These are phyloP conservation scores for Acanthochromis polyacanthus DNA, from an alignment of 2,113 vertebrate species.

Conservation along the genomic window DNA sequence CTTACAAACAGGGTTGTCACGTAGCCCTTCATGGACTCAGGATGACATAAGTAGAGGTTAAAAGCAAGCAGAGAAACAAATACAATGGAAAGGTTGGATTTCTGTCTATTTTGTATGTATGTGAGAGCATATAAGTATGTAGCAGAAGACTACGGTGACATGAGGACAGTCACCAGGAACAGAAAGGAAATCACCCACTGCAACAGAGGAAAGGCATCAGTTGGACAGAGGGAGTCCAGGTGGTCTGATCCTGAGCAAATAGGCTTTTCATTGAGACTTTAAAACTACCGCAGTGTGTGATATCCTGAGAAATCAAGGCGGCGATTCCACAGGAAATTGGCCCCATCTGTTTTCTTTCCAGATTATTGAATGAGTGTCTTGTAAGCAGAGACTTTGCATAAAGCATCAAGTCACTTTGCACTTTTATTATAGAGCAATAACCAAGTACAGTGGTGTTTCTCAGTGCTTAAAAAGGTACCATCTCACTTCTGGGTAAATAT, in stretches of 20 bases:
- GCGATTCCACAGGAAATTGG: conserved; percentile 39
- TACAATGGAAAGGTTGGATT: background rate
- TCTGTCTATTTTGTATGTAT: background rate
- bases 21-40: background rate
- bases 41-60: conserved; percentile 20
- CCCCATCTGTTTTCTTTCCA: conserved; percentile 42
- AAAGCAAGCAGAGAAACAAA: background rate
- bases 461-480: conserved; percentile 6
- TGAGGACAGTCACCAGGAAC: conserved; percentile 5
- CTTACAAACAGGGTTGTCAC: conserved; percentile 5
- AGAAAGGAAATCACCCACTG: conserved; percentile 26
- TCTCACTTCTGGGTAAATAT: background rate
- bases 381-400: conserved; percentile 29
- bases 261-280: conserved; percentile 48
- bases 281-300: conserved; percentile 40
- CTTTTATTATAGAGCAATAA: background rate
- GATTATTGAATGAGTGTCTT: conserved; percentile 32
- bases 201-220: conserved; percentile 18
- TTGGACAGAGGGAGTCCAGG: conserved; percentile 33
- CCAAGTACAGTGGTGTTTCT: background rate
- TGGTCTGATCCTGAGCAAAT: conserved; percentile 48
- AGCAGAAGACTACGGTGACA: background rate
- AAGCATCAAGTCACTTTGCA: background rate
- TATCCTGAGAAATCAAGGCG: conserved; percentile 31
- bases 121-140: background rate